Evolutionary conservation across 2,888 invertebrate species (phyloP).

Genomic region (Cabera pusaria): DNA sequence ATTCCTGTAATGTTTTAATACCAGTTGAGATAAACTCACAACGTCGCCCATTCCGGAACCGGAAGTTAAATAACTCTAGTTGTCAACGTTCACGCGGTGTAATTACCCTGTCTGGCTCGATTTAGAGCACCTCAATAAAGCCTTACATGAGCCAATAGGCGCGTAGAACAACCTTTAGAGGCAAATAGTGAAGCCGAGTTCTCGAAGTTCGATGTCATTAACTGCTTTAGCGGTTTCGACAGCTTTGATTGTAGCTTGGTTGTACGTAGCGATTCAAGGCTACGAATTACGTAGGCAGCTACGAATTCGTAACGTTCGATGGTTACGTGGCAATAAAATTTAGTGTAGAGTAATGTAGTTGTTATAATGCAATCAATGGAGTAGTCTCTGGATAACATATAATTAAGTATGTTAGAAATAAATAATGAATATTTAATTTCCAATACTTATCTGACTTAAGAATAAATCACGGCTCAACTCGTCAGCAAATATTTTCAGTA

Average conservation of each 20-base stretch:
- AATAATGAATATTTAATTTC: no score
- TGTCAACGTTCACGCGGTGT: constrained; percentile 15
- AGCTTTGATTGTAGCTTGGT: constrained; percentile 7
- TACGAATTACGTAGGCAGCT: constrained; percentile 10
- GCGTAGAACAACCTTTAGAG: constrained; percentile 10
- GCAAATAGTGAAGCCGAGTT: constrained; percentile 11
- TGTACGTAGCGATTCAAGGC: constrained; percentile 2
- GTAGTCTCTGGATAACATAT: no score
- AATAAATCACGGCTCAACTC: no score
- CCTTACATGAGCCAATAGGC: constrained; percentile 23
- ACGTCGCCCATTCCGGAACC: constrained; percentile 1
- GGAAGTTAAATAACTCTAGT: constrained; percentile 18
- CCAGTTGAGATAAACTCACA: neutral
- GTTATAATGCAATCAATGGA: no score
- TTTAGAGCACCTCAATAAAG: constrained; percentile 20
- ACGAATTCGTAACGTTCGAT: no score
- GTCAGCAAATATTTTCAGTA: no score
- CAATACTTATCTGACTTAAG: no score
- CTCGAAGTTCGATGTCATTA: constrained; percentile 10
- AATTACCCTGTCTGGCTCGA: constrained; percentile 19
- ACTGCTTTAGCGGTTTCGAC: constrained; percentile 10
- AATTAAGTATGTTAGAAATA: no score
- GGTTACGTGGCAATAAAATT: no score
- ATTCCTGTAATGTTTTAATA: no score
- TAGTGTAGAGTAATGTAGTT: no score